Evolutionary conservation across 2,888 invertebrate species (phyloP), one percentile per base, ranked within the genome.

Genomic region (Calameuta idolon): DNA sequence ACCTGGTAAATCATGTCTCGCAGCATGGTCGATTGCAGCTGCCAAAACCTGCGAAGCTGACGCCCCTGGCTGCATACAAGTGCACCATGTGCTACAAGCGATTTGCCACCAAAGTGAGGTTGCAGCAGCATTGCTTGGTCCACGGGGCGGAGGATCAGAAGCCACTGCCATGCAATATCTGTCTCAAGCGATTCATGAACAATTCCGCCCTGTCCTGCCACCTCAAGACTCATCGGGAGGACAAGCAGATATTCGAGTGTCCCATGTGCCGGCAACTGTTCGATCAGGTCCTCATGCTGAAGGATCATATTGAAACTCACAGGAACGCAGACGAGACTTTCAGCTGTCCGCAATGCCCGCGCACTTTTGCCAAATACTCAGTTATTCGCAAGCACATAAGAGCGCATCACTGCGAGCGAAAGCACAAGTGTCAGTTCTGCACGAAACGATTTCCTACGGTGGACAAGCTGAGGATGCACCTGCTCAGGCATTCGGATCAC

Each of bases 121-220:
- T 95, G 12, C 91, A 94, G 91, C 93, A 93, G 79, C 96, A 96
- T 89, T 94, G 94, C 92, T 89, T 94, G 83, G 94, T 94, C 34
- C 96, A 96, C 87, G 94, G 94, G 76, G 93, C 93, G 11, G 95
- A 95, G 81, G 94, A 95, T 80, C 92, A 93, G n/a, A 96, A 96
- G 89, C 95, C 95, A 23, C 90, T 95, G 80, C 93, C 95, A 87
- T 96, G 96, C 88, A 92, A 93, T 69, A 92, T 93, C 73, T 95
- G 96, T 86, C 92, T 92, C 68, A 95, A 95, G 88, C 90, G 94
- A 76, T 96, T 96, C 90, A 93, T 95, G 86, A 96, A 95, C 84
- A 95, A 95, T 87, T 95, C 95, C 0, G 96, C 96, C 4, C 91
- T 96, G 34, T 93, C 95, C 3, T 95, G 95, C 84, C 96, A 96